Base-by-base conservation (phyloP, 2,113 vertebrate genomes). In the Melanocharis versteri region DNA sequence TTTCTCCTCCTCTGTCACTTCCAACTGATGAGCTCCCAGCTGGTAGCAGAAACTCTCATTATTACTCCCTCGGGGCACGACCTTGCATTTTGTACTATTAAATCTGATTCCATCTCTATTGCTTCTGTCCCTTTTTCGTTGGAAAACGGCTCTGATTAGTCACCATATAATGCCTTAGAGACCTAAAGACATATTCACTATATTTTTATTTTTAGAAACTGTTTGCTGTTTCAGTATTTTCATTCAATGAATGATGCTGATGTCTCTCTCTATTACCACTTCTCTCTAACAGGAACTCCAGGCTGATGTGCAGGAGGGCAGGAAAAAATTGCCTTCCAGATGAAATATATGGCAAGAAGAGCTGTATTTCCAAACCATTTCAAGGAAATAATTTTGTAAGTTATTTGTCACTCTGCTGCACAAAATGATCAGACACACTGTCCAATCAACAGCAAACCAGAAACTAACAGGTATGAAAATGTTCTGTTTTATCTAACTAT, bases 1-100 rank as follows among this genome's bases (percentile, higher is more conserved):
- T 93, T 93, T 84, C 94, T 96, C 94, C 95, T 97, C 94, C 93
- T 96, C 93, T 96, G 96, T 95, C 95, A 96, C 93, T 96, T 96
- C 91, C 95, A 95, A 57, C 93, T 96, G 95, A 97, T 97, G 89
- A 97, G 89, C 94, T 97, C 94, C 91, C 95, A 96, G 95, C 94
- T 95, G 94, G 95, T 94, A 96, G 95, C 91, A 96, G 95, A 96
- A 96, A 97, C 95, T 96, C 96, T 96, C 62, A 27, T 96, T 97
- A 97, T 95, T 96, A 95, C 87, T 96, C 96, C 96, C 96, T 94
- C 61, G 30, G 95, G 96, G 94, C 94, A 95, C 0, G 84, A 96
- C 93, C 96, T 94, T 31, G 5, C 91, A 85, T 95, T 97, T 96
- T 93, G 61, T 93, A 87, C 94, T 96, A 82, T 95, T 96, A 96